Percentiles rank a stretch among this genome's conserved stretches.
phyloP scores from a whole-genome alignment of 2,888 invertebrate species.

The Oxystoma pomonae region DNA sequence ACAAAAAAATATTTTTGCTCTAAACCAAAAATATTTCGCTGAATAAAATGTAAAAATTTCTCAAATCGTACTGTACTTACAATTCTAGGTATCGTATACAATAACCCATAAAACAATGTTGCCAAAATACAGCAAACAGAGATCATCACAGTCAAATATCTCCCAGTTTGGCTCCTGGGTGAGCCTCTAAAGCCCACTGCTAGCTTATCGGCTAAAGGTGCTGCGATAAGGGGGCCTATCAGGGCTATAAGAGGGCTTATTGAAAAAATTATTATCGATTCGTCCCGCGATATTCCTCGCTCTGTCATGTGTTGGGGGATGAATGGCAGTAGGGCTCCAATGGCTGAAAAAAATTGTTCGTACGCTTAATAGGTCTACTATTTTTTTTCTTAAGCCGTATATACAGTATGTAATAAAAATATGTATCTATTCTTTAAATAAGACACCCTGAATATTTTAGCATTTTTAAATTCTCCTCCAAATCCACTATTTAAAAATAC shows the following conservation, averaged over 20 bases:
- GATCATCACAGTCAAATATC: slow-evolving; percentile 64
- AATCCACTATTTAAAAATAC: no score
- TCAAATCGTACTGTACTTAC: slow-evolving; percentile 48
- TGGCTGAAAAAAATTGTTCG: slow-evolving; percentile 56
- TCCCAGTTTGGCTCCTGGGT: slow-evolving; percentile 52
- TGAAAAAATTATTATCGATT: slow-evolving; percentile 73
- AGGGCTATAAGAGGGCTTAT: slow-evolving; percentile 76
- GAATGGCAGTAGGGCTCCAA: slow-evolving; percentile 79
- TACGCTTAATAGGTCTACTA: no score
- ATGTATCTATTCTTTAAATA: no score
- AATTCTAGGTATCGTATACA: slow-evolving; percentile 64
- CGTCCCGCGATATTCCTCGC: slow-evolving; percentile 68
- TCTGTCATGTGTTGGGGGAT: slow-evolving; percentile 73
- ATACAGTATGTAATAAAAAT: no score
- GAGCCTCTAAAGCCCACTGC: slow-evolving; percentile 47
- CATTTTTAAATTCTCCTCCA: no score
- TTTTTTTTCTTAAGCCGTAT: no score
- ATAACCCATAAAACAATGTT: slow-evolving; percentile 63
- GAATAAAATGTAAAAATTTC: no score
- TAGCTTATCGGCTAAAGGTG: slow-evolving; percentile 73
- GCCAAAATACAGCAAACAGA: slow-evolving; percentile 64
- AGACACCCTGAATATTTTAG: no score
- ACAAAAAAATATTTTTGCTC: no score
- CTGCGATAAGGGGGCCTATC: slow-evolving; percentile 72
- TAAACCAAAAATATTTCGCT: no score